These are phyloP conservation scores for Metacarcinus magister DNA, from an alignment of 2,888 invertebrate genomes.

Conservation along the genomic window DNA sequence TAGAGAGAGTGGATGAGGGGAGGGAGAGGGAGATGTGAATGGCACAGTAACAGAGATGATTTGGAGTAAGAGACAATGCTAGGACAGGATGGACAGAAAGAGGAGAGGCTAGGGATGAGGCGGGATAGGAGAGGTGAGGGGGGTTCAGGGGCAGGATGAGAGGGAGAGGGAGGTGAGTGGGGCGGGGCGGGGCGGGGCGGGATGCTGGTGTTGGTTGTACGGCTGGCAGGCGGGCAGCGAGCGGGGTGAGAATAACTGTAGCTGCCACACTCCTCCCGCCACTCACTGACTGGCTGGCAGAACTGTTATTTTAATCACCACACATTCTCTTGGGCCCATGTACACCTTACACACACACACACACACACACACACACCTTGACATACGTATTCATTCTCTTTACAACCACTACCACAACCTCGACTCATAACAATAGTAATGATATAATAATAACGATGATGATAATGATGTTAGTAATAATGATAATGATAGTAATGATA, in stretches of 20 bases:
- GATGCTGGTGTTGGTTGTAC: slow-evolving; percentile 53
- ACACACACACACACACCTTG: slow-evolving; percentile 17
- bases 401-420: too few relatives aligned
- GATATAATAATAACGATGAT: background rate
- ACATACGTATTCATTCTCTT: background rate
- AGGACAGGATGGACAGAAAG: background rate
- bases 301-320: slow-evolving; percentile 37
- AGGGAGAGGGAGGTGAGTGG: background rate
- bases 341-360: background rate
- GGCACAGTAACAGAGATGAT: background rate
- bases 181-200: background rate
- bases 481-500: background rate
- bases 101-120: background rate
- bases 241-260: slow-evolving; percentile 54
- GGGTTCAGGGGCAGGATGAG: background rate
- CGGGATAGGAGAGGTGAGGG: too few relatives aligned
- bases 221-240: slow-evolving; percentile 35
- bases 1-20: background rate
- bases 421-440: background rate
- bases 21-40: background rate
- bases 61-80: slow-evolving; percentile 26
- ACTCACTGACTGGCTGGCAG: slow-evolving; percentile 40
- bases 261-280: slow-evolving; percentile 43
- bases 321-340: background rate
- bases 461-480: too few relatives aligned